Base-by-base conservation (phyloP, 1,140 invertebrate species). In the Diuraphis noxia region DNA sequence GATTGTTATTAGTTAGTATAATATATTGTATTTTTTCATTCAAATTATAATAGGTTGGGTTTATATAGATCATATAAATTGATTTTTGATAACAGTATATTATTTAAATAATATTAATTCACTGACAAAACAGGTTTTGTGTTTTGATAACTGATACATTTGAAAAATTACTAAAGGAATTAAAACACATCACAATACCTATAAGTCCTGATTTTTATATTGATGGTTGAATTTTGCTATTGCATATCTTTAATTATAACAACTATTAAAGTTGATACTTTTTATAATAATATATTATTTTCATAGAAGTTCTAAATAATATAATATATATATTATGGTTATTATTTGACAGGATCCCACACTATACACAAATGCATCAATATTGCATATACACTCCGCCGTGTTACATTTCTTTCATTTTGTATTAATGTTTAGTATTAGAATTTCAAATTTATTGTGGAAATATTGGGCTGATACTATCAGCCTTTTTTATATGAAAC, bases 371-470 rank as follows among this genome's bases (percentile, higher is more conserved):
- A 13, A 86, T 52, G 85, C 34, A 34, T 23, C 25, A 10, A 86
- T 49, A 34, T 86, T 86, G 43, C 43, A 30, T 86, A 86, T 52
- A 46, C 46, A 86, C 21, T 86, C 23, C 43, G 85, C 85, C 85
- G 85, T 86, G n/a, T 36, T 34, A 86, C 23, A 34, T 49, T 21
- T 19, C 17, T 36, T 34, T 52, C 23, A 34, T 49, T 21, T 19
- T 46, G 17, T 49, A 21, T 52, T 49, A 72, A n/a, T n/a, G 30
- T n/a, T n/a, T 6, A 72, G 30, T 49, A 49, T 49, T 49, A 21
- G 23, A 49, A 56, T 56, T 56, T 30, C 0, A 46, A 46, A 46
- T 46, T 46, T 46, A 1, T 56, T 30, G 25, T 30, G 10, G 9
- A 56, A 56, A 72, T n/a, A 72, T 34, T 72, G 13, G n/a, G n/a